phyloP scores from a whole-genome alignment of 2,888 invertebrate species.

The Drosophila leonis region DNA sequence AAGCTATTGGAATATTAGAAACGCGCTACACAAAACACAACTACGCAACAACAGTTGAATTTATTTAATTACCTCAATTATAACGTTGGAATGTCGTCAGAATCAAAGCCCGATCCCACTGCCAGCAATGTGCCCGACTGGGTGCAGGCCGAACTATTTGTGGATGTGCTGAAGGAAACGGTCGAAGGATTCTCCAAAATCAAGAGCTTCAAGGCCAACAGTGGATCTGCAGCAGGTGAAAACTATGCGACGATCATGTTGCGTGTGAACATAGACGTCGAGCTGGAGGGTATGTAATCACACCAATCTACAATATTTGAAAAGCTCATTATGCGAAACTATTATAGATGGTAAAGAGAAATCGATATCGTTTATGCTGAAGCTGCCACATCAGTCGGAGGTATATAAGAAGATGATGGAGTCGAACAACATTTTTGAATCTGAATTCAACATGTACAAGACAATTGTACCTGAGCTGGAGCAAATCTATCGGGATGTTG shows the following conservation, averaged over 20 bases:
- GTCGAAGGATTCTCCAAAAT: slow-evolving; percentile 46
- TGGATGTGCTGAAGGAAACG: slow-evolving; percentile 40
- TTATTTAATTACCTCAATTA: background rate
- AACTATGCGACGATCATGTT: slow-evolving; percentile 81
- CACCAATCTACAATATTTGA: background rate
- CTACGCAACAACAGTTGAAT: slow-evolving; percentile 3
- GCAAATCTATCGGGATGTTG: slow-evolving; percentile 66
- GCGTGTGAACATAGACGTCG: slow-evolving; percentile 66
- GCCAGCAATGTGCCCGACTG: slow-evolving; percentile 52
- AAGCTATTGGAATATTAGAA: slow-evolving; percentile 16
- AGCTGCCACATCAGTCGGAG: slow-evolving; percentile 56
- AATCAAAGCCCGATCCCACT: slow-evolving; percentile 11
- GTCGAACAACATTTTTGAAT: slow-evolving; percentile 63
- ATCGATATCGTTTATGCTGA: slow-evolving; percentile 65
- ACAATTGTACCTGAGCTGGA: slow-evolving; percentile 77
- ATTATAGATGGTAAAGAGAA: slow-evolving; percentile 47
- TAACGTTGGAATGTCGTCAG: slow-evolving; percentile 20
- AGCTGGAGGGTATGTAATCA: slow-evolving; percentile 62
- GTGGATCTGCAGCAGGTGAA: slow-evolving; percentile 74
- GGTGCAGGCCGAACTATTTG: slow-evolving; percentile 57
- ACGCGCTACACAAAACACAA: background rate
- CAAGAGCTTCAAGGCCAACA: slow-evolving; percentile 39
- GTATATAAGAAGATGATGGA: slow-evolving; percentile 48
- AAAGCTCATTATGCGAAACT: background rate
- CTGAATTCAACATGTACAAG: slow-evolving; percentile 74